A percentile compares a stretch with the other conserved stretches of the same genome.
Conservation (phyloP, 2,797 vertebrate genomes). For the Pseudomugil gertrudae region DNA sequence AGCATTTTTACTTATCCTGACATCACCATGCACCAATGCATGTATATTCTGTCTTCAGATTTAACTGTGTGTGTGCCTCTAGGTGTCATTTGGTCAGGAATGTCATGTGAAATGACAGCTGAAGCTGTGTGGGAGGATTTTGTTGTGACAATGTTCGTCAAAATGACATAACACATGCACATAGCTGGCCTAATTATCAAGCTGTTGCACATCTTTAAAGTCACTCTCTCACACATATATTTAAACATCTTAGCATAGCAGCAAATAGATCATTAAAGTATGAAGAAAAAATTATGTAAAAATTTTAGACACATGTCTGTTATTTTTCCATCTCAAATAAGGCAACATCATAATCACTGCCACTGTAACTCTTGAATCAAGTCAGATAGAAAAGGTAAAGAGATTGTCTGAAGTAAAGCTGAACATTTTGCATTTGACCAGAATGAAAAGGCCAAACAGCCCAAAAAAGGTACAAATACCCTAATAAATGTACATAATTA, state of each 20-base stretch:
- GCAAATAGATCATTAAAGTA: not conserved
- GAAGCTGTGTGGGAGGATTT: not conserved
- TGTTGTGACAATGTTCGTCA: not conserved
- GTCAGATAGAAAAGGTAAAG: not conserved
- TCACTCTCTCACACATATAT: not conserved
- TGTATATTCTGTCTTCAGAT: not conserved
- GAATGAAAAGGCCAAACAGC: not conserved
- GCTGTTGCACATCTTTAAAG: not conserved
- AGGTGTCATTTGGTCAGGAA: not conserved
- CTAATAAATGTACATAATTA: not conserved
- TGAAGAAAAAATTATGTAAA: not conserved
- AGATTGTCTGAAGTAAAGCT: not conserved
- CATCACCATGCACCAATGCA: not conserved
- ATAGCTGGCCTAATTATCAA: not conserved
- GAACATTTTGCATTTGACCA: not conserved
- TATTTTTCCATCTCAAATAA: no score
- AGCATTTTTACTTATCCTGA: not conserved
- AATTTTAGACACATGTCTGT: no score
- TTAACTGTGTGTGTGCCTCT: not conserved
- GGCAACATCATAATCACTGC: not conserved
- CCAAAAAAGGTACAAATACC: not conserved
- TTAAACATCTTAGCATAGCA: not conserved
- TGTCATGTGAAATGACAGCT: not conserved
- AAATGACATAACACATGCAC: not conserved
- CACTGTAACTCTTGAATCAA: not conserved